Evolutionary conservation across 2,113 vertebrate genomes (phyloP).

Genomic region (Amphiprion ocellaris): DNA sequence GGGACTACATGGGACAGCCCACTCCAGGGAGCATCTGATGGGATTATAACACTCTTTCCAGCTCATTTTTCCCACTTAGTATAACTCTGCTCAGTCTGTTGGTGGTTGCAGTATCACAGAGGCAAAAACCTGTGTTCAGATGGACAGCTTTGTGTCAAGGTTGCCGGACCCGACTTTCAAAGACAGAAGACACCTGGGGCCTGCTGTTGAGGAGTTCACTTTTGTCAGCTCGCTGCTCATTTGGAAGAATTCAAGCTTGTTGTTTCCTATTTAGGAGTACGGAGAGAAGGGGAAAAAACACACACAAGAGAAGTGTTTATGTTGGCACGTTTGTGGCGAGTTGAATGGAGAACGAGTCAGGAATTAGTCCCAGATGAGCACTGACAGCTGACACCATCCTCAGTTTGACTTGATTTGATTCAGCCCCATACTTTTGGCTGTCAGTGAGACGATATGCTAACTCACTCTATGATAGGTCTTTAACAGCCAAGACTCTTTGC

Average conservation of each 20-base stretch:
- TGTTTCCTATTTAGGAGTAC: constrained; percentile 65
- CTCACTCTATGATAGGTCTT: constrained; percentile 46
- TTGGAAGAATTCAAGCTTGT: constrained; percentile 49
- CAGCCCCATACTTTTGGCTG: constrained; percentile 20
- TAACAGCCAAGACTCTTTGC: constrained; percentile 51
- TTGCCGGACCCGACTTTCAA: constrained; percentile 27
- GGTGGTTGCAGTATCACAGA: constrained; percentile 43
- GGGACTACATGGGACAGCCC: constrained; percentile 67
- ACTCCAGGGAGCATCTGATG: constrained; percentile 76
- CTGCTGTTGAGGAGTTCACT: constrained; percentile 43
- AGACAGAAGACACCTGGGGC: constrained; percentile 30
- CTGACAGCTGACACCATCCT: constrained; percentile 66
- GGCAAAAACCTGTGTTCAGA: neutral
- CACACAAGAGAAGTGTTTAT: constrained; percentile 35
- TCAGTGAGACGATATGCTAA: constrained; percentile 39
- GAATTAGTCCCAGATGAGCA: constrained; percentile 52
- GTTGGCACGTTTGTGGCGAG: constrained; percentile 48
- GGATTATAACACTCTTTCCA: constrained; percentile 74
- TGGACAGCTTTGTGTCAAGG: constrained; percentile 36
- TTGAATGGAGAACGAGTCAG: constrained; percentile 49
- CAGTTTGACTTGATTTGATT: constrained; percentile 52
- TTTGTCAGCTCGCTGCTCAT: constrained; percentile 31
- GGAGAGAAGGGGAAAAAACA: neutral
- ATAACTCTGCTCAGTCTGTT: constrained; percentile 47
- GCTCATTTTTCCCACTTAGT: constrained; percentile 51